These are phyloP conservation scores for Choloepus didactylus DNA, from an alignment of 2,797 vertebrate species.

Conservation along the genomic window DNA sequence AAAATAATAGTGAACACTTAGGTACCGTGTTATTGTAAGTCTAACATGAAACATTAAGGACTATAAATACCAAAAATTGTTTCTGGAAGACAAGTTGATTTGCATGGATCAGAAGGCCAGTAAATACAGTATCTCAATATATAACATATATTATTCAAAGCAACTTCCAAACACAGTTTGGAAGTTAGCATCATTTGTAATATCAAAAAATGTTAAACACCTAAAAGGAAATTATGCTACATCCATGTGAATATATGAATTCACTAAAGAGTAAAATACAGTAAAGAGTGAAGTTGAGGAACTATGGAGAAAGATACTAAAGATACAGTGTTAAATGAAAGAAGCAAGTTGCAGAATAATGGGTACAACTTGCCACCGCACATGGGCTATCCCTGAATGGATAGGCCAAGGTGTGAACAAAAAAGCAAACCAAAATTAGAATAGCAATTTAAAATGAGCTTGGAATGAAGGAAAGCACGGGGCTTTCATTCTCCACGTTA, in stretches of 20 bases:
- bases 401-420: not conserved
- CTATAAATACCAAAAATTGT: conserved; percentile 4
- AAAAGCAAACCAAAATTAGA: not conserved
- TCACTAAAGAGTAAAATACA: not conserved
- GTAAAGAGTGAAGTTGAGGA: not conserved
- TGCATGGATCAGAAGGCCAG: not conserved
- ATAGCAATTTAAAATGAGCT: not conserved
- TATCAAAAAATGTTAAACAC: not conserved
- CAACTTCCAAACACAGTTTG: not conserved
- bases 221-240: not conserved
- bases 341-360: not conserved
- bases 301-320: not conserved
- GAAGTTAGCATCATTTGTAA: conserved; percentile 3
- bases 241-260: not conserved
- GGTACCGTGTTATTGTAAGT: not conserved
- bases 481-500: not conserved
- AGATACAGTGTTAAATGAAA: not conserved
- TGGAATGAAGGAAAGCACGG: not conserved
- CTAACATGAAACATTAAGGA: conserved; percentile 26
- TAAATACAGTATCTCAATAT: not conserved
- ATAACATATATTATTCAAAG: not conserved
- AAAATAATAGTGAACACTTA: conserved; percentile 23
- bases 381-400: too few species aligned
- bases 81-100: not conserved
- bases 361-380: not conserved